A percentile compares a stretch with the other conserved stretches of the same genome.
These are phyloP conservation scores for Porites australiensis DNA, from an alignment of 64 coral and sea anemone genomes.

Conservation along the genomic window DNA sequence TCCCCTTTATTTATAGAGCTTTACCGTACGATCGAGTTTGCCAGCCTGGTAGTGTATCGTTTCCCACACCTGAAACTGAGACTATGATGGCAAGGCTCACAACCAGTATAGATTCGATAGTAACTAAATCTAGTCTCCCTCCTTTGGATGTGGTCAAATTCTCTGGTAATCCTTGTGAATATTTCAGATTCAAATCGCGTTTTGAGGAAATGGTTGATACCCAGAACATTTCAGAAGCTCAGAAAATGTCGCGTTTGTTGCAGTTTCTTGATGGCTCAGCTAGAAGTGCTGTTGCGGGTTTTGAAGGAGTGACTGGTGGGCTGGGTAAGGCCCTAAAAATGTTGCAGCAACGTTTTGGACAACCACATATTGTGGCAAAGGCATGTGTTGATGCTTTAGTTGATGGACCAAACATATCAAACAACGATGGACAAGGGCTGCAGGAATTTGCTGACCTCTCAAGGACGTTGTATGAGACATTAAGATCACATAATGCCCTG, in stretches of 20 bases:
- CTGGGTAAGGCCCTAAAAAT: slow-evolving; percentile 54
- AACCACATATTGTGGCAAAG: slow-evolving; percentile 74
- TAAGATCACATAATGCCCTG: slow-evolving; percentile 52
- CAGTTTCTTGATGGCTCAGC: slow-evolving; percentile 70
- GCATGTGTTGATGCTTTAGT: slow-evolving; percentile 77
- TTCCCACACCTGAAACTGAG: not conserved
- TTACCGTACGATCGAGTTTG: not conserved
- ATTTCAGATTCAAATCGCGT: slow-evolving; percentile 56
- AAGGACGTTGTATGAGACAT: slow-evolving; percentile 70
- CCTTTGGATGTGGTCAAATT: slow-evolving; percentile 69
- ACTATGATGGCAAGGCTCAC: slow-evolving; percentile 23
- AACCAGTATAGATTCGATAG: slow-evolving; percentile 34
- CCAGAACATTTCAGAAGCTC: slow-evolving; percentile 52
- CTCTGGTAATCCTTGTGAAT: slow-evolving; percentile 71
- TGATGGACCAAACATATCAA: slow-evolving; percentile 72
- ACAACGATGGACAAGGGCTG: slow-evolving; percentile 47
- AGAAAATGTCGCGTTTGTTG: slow-evolving; percentile 65
- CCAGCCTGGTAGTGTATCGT: not conserved
- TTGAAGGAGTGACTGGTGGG: slow-evolving; percentile 65
- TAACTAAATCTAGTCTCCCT: slow-evolving; percentile 60
- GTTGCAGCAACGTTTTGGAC: slow-evolving; percentile 71
- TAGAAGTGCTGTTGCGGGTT: slow-evolving; percentile 45
- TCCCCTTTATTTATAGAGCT: not conserved
- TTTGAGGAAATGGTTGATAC: slow-evolving; percentile 72
- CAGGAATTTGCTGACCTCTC: slow-evolving; percentile 65